phyloP scores from a whole-genome alignment of 2,888 invertebrate species.

The Hydroisotoma schaefferi region DNA sequence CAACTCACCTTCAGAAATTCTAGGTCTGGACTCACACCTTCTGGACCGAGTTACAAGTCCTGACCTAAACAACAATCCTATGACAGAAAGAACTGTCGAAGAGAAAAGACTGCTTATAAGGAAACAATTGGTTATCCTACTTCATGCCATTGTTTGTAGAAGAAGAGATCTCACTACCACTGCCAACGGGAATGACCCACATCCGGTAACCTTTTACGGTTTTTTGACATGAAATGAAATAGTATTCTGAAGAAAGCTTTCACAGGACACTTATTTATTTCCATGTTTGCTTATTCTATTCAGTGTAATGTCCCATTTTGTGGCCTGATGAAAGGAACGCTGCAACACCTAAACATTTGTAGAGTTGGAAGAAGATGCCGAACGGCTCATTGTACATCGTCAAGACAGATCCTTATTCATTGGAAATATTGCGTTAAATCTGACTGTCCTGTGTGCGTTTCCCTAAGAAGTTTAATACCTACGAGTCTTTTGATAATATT shows the following conservation, averaged over 20 bases:
- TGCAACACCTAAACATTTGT: constrained; percentile 24
- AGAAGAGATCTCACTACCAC: constrained; percentile 11
- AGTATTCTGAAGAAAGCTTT: background rate
- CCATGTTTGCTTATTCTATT: background rate
- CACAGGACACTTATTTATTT: background rate
- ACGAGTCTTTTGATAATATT: constrained; percentile 29
- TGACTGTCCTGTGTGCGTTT: constrained; percentile 28
- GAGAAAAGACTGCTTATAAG: constrained; percentile 32
- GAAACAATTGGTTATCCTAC: constrained; percentile 33
- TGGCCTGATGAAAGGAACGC: constrained; percentile 26
- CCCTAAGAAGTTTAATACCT: constrained; percentile 20
- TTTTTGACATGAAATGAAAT: background rate
- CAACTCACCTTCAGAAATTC: too few relatives aligned
- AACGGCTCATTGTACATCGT: constrained; percentile 26
- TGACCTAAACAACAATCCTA: too few relatives aligned
- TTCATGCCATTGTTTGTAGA: constrained; percentile 30
- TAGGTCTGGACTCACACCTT: too few relatives aligned
- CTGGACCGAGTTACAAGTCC: too few relatives aligned
- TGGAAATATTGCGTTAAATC: constrained; percentile 29
- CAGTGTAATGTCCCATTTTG: constrained; percentile 30
- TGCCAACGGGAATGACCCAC: background rate
- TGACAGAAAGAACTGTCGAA: constrained; percentile 1
- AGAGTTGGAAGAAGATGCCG: constrained; percentile 20
- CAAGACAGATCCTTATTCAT: constrained; percentile 29
- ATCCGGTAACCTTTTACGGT: background rate